Evolutionary conservation across 2,888 invertebrate genomes (phyloP).

Genomic region (Sepioteuthis lessoniana): DNA sequence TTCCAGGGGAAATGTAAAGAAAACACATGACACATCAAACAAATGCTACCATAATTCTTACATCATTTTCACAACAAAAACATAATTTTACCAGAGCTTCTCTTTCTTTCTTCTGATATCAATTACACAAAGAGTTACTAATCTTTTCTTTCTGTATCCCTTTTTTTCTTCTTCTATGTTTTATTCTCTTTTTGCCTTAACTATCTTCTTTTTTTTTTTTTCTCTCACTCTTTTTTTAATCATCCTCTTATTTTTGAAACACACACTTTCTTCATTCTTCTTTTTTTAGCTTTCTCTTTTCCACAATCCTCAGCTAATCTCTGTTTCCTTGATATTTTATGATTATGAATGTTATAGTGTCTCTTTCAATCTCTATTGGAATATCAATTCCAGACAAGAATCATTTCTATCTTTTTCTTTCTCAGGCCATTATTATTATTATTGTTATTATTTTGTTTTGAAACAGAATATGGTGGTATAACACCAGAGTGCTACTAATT

Average conservation of each 20-base stretch:
- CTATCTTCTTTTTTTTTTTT: neutral
- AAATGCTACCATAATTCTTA: too few relatives aligned
- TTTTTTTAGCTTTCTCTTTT: neutral
- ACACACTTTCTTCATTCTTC: neutral
- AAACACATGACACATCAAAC: too few relatives aligned
- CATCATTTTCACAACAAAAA: too few relatives aligned
- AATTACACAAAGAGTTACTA: neutral
- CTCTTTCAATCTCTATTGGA: neutral
- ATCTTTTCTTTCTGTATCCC: neutral
- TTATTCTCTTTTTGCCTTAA: too few relatives aligned
- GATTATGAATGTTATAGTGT: neutral
- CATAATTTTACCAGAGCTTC: too few relatives aligned
- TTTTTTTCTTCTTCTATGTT: neutral
- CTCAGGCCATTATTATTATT: neutral
- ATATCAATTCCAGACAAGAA: neutral
- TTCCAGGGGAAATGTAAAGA: too few relatives aligned
- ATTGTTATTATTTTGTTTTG: neutral
- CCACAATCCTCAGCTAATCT: neutral
- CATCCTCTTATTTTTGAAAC: neutral
- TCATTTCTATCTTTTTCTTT: neutral
- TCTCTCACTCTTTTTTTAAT: neutral
- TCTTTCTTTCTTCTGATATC: too few relatives aligned
- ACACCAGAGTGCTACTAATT: constrained; percentile 21
- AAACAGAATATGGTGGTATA: neutral
- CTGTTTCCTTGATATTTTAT: neutral